Percentiles rank a stretch among this genome's conserved stretches.
These are phyloP conservation scores for Drosophila mayri DNA, from an alignment of 1,140 invertebrate species.

Conservation along the genomic window DNA sequence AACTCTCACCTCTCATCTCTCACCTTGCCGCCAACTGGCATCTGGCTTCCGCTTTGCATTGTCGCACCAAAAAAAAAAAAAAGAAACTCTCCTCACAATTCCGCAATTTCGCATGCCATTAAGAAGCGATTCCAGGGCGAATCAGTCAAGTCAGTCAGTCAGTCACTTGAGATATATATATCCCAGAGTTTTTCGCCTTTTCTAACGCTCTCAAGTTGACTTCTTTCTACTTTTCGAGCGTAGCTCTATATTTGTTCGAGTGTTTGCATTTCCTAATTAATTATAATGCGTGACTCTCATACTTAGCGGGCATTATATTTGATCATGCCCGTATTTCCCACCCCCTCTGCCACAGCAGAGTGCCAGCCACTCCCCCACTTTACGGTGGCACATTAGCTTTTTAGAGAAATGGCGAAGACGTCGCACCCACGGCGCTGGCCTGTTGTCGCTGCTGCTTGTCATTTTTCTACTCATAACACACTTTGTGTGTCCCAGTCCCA, in stretches of 20 bases:
- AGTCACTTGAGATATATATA: slow-evolving; percentile 7
- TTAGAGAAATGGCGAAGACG: slow-evolving; percentile 42
- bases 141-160: slow-evolving; percentile 19
- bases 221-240: slow-evolving; percentile 6
- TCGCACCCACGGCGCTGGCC: slow-evolving; percentile 47
- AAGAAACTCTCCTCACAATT: slow-evolving; percentile 10
- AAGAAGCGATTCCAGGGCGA: slow-evolving; percentile 15
- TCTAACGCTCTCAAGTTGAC: not conserved
- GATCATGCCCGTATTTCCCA: slow-evolving; percentile 21
- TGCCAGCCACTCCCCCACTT: slow-evolving; percentile 46
- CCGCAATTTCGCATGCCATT: slow-evolving; percentile 19
- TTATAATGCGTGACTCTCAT: slow-evolving; percentile 75
- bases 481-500: slow-evolving; percentile 20
- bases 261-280: slow-evolving; percentile 78
- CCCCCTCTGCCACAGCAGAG: not conserved
- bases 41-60: slow-evolving; percentile 15
- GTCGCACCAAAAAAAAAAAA: slow-evolving; percentile 1
- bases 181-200: not conserved
- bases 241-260: slow-evolving; percentile 56
- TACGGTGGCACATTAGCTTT: slow-evolving; percentile 48
- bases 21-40: slow-evolving; percentile 10
- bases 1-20: not conserved
- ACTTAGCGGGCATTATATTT: slow-evolving; percentile 56
- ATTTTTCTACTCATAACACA: slow-evolving; percentile 69
- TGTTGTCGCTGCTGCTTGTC: slow-evolving; percentile 67